Evolutionary conservation across 2,888 invertebrate species (phyloP), one percentile per base, ranked within the genome.

Genomic region (Druceiella hillmani): DNA sequence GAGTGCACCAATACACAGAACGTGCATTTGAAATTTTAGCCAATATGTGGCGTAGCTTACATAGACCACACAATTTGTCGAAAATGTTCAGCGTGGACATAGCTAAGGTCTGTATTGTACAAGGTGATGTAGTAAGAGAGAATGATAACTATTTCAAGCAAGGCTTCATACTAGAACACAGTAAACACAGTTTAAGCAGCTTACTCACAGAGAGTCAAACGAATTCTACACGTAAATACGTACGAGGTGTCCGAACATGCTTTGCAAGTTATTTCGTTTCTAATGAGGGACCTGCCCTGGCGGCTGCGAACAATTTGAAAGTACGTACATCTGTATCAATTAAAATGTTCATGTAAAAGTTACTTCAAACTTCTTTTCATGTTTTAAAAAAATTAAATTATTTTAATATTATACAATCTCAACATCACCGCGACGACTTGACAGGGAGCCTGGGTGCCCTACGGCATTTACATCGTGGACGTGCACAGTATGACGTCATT

Each of bases 251-350:
- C 32, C 27, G 33, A 6, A 29, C 36, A 36, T 36, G 32, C n/a
- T 40, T 40, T 40, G 32, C 29, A 12, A 33, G 33, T 32, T 40
- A 40, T 35, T 40, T 40, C 22, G 27, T 31, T 30, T 35, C 40
- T 13, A 17, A 31, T 35, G 40, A 12, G n/a, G 35, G 31, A 25
- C 27, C 29, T 40, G 27, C 32, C 35, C 26, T 36, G 36, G 35
- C 35, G 35, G 25, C 15, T 28, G 20, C 29, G 12, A 36, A 31
- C 22, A 31, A n/a, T n/a, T n/a, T n/a, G n/a, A n/a, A n/a, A n/a
- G n/a, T n/a, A n/a, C n/a, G n/a, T n/a, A n/a, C n/a, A n/a, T n/a
- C n/a, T n/a, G n/a, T 36, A 31, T 36, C 20, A 26, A 24, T 20
- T 10, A 10, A 20, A 32, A 32, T 26, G 31, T 36, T 20, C 20